Evolutionary conservation across 1,140 invertebrate species (phyloP).

Genomic region (Parasteatoda tepidariorum): DNA sequence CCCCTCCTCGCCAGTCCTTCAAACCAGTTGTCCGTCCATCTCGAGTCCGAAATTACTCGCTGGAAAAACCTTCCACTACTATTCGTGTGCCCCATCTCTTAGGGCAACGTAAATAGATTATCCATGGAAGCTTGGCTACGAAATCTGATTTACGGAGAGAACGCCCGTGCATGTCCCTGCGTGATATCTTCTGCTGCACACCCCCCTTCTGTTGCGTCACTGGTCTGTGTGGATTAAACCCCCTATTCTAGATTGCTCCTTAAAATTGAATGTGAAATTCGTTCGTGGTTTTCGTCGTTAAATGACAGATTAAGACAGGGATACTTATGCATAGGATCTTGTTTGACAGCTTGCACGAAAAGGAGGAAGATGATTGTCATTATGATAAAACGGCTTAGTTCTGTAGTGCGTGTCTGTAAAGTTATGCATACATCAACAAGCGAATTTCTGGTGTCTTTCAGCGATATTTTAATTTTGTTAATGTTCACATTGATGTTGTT

Average conservation of each 20-base stretch:
- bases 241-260: no score
- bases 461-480: no score
- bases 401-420: no score
- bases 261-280: not conserved
- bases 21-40: not conserved
- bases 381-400: no score
- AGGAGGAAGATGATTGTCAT: no score
- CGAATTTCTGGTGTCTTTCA: no score
- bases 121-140: slow-evolving; percentile 20
- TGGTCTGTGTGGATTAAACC: not conserved
- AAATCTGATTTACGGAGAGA: slow-evolving; percentile 33
- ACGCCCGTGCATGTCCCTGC: not conserved
- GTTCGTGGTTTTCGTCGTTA: not conserved
- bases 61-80: slow-evolving; percentile 13
- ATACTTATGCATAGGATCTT: not conserved
- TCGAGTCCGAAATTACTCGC: not conserved
- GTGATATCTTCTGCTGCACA: not conserved
- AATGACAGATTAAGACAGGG: not conserved
- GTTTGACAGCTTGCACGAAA: not conserved
- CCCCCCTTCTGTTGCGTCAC: not conserved
- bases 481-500: no score
- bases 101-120: slow-evolving; percentile 28
- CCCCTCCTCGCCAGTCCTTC: not conserved
- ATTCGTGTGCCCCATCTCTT: not conserved
- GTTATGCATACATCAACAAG: no score